phyloP scores from a whole-genome alignment of 2,797 vertebrate genomes.

The Epinephelus coioides region DNA sequence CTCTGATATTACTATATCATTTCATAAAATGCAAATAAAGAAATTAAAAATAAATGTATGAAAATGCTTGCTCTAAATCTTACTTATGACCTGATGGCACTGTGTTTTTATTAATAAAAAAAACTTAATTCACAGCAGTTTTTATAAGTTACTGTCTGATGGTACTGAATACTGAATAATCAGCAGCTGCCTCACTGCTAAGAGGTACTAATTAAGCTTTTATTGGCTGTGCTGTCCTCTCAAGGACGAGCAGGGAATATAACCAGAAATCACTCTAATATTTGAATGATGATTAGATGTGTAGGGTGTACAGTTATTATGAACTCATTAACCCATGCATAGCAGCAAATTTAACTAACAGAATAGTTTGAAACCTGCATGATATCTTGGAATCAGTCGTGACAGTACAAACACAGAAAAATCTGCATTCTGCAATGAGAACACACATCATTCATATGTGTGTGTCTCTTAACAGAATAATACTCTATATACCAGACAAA shows the following conservation, averaged over 20 bases:
- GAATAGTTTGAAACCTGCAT: background rate
- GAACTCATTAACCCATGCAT: background rate
- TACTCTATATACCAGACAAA: background rate
- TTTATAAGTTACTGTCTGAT: slow-evolving; percentile 15
- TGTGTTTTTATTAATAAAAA: slow-evolving; percentile 3
- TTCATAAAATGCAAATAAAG: too few relatives aligned
- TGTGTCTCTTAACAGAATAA: slow-evolving; percentile 10
- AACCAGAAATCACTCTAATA: slow-evolving; percentile 18
- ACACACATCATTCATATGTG: background rate
- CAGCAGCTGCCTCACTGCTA: slow-evolving; percentile 6
- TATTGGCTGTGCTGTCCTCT: slow-evolving; percentile 11
- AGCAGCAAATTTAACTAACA: background rate
- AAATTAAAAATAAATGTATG: too few relatives aligned
- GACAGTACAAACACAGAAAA: background rate
- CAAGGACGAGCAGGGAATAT: slow-evolving; percentile 31
- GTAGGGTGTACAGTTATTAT: background rate
- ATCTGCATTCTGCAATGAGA: background rate
- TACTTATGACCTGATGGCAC: too few relatives aligned
- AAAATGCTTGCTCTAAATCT: too few relatives aligned
- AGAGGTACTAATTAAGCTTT: slow-evolving; percentile 31
- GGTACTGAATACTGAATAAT: background rate
- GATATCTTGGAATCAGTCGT: background rate
- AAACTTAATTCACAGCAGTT: background rate
- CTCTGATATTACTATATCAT: too few relatives aligned
- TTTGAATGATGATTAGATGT: slow-evolving; percentile 13